Base-by-base conservation (phyloP, 1,140 invertebrate species). In the Lepidurus arcticus region DNA sequence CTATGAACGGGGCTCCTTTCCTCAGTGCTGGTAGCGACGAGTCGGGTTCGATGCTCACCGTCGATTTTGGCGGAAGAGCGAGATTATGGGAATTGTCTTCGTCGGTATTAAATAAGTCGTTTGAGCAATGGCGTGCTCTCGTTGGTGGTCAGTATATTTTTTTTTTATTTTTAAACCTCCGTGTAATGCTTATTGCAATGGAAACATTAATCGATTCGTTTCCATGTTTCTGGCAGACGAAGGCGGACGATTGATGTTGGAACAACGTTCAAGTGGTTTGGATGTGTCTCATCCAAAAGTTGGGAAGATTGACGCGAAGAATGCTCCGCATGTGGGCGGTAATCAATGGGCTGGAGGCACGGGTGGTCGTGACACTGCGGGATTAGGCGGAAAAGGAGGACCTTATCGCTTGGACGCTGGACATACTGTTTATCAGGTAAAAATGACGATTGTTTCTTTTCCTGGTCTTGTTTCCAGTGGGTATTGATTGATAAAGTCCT, bases 261-360 rank as follows among this genome's bases (percentile, higher is more conserved):
- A 93, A 34, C 85, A 90, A 26, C 87, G 89, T 80, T 34, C 65
- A 24, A 93, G 93, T 82, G 91, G 90, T 7, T 82, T 88, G 83
- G 92, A 92, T 84, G 89, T 92, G 1, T 91, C 90, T 43, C 87
- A 86, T 0, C 96, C 96, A 0, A 98, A 98, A 83, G 92, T 96
- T 85, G 97, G 97, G 4, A 97, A 98, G 87, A 87, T 94, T 42
- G 94, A 98, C 85, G 90, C 92, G 0, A 91, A 92, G 9, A 93
- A 93, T 82, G 89, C 92, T 74, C 95, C 95, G 0, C 97, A 98
- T 87, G 94, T 97, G 77, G 96, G 96, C 76, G 96, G 97, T 6
- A 97, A 97, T 82, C 96, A 93, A 1, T 98, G 96, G 96, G 95
- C 96, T 53, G 96, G 96, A 9, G 96, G 96, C 44, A 95, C 92